Base-by-base conservation (phyloP, 1,140 invertebrate genomes). In the Bombus pyrosoma region DNA sequence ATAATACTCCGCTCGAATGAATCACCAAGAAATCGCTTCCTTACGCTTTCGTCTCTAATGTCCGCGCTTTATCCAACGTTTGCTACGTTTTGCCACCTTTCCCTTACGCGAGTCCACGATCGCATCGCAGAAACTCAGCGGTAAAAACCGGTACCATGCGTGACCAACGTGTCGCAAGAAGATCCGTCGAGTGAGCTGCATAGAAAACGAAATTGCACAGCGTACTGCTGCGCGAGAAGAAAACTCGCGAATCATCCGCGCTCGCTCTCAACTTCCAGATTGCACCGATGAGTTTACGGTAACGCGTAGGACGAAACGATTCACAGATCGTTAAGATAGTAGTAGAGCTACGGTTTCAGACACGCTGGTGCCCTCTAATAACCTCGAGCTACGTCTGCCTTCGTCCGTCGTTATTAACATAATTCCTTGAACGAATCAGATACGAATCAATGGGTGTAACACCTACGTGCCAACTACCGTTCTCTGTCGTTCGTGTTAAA, bases 171-270 rank as follows among this genome's bases (percentile, higher is more conserved):
- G n/a, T 71, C 82, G 43, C 39, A n/a, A 43, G 66, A 53, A 41
- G 59, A 84, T 62, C n/a, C 25, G 0, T 8, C 53, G 53, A 15
- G 53, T 15, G 66, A 62, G 32, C 28, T 37, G 37, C 13, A 28
- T n/a, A 53, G 25, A 82, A 75, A 75, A 83, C 57, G 57, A 82
- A 75, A 82, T 73, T 47, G 25, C 2, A 72, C 4, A 25, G 2
- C 0, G 15, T 28, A 1, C 28, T 1, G 39, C 39, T 41, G 69
- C 28, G 39, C 1, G 37, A 10, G 9, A 13, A n/a, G 53, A 81
- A 41, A 72, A 81, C 47, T 28, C n/a, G 68, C 79, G 68, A 34
- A 41, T 81, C 79, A 59, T 75, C 57, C 5, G 75, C 72, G 37
- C 37, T 32, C 34, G 15, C 64, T 32, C 47, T 53, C 47, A 0